Evolutionary conservation across 1,140 invertebrate genomes (phyloP).

Genomic region (Octopus sinensis): DNA sequence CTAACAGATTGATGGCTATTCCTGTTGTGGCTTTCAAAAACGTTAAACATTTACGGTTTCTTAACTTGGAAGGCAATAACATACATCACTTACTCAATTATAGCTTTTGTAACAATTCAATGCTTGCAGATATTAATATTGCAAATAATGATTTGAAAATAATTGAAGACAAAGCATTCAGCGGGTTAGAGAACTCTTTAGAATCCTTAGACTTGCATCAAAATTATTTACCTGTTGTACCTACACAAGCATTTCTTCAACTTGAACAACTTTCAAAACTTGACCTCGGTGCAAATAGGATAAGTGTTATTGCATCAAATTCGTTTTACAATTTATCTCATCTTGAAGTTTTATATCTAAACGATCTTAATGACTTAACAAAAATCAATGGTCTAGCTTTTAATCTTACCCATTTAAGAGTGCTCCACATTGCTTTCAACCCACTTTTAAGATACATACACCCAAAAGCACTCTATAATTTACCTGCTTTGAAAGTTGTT

Average conservation of each 20-base stretch:
- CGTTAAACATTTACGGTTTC: background rate
- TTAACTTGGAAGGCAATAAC: background rate
- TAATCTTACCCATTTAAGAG: background rate
- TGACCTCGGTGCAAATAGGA: background rate
- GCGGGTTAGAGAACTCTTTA: background rate
- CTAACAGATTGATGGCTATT: background rate
- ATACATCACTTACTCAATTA: background rate
- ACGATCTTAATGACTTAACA: background rate
- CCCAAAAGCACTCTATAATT: slow-evolving; percentile 1
- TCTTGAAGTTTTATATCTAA: background rate
- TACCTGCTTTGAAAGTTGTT: background rate
- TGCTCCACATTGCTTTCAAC: background rate
- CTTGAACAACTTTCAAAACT: background rate
- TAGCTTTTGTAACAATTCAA: background rate
- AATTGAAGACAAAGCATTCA: background rate
- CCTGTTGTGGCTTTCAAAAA: background rate
- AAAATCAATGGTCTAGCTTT: background rate
- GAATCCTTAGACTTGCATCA: background rate
- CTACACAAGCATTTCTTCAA: background rate
- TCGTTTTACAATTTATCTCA: background rate
- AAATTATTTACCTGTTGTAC: background rate
- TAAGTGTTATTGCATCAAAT: background rate
- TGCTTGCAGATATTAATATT: background rate
- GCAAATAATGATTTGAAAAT: background rate
- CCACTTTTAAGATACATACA: background rate